phyloP scores from a whole-genome alignment of 2,888 invertebrate genomes.

The Spodoptera littoralis region DNA sequence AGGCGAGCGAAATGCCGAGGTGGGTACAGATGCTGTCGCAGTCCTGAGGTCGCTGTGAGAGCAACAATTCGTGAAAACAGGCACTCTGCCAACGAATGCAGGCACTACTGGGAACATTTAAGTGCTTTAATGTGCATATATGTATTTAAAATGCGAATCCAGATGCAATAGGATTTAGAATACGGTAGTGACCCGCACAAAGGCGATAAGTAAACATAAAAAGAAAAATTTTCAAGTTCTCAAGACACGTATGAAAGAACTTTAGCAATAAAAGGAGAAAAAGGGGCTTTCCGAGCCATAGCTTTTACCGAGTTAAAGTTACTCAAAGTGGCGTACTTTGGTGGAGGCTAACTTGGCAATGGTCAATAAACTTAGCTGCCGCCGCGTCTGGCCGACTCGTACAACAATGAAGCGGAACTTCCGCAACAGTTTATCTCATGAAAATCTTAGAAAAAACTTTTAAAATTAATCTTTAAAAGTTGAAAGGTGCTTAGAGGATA shows the following conservation, averaged over 20 bases:
- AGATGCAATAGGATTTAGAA: slow-evolving; percentile 45
- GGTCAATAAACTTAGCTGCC: slow-evolving; percentile 81
- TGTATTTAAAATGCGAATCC: slow-evolving; percentile 60
- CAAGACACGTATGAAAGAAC: slow-evolving; percentile 83
- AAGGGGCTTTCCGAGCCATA: slow-evolving; percentile 77
- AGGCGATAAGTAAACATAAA: slow-evolving; percentile 60
- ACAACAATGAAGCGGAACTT: slow-evolving; percentile 76
- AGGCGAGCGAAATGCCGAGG: slow-evolving; percentile 59
- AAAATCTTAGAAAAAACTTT: slow-evolving; percentile 69
- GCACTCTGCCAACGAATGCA: slow-evolving; percentile 79
- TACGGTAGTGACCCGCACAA: slow-evolving; percentile 42
- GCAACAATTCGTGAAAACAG: slow-evolving; percentile 70
- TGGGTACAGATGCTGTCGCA: slow-evolving; percentile 59
- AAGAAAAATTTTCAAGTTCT: slow-evolving; percentile 73
- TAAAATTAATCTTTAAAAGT: slow-evolving; percentile 66
- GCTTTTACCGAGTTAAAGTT: slow-evolving; percentile 83
- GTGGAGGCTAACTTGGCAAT: slow-evolving; percentile 76
- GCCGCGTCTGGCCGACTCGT: slow-evolving; percentile 68
- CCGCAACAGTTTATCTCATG: slow-evolving; percentile 71
- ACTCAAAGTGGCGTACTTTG: slow-evolving; percentile 80
- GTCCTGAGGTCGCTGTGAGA: slow-evolving; percentile 54
- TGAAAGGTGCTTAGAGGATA: slow-evolving; percentile 52
- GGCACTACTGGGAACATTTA: slow-evolving; percentile 61
- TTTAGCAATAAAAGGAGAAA: slow-evolving; percentile 84
- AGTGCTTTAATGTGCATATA: slow-evolving; percentile 58